A percentile compares a stretch with the other conserved stretches of the same genome.
These are phyloP conservation scores for Oryzias dopingdopingensis DNA, from an alignment of 2,797 vertebrate genomes.

Conservation along the genomic window DNA sequence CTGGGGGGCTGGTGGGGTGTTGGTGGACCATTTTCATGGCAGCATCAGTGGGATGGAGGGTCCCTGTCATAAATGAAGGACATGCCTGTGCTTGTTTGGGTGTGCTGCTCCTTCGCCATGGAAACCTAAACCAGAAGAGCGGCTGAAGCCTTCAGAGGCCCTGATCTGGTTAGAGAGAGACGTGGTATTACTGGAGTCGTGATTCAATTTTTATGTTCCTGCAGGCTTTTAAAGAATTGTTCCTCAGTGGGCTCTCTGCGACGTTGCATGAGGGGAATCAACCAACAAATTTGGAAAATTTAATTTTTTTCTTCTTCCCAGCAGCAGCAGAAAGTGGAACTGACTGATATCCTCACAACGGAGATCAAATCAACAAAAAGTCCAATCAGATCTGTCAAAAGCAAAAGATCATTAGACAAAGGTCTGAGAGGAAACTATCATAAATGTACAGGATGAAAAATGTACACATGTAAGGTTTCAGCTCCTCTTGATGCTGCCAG, in stretches of 20 bases:
- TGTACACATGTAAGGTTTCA: not conserved
- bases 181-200: conserved; percentile 41
- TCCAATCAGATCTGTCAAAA: not conserved
- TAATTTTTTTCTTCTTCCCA: not conserved
- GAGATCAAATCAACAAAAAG: conserved; percentile 1
- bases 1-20: conserved; percentile 21
- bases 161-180: conserved; percentile 56
- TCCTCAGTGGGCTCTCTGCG: conserved; percentile 12
- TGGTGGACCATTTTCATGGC: conserved; percentile 28
- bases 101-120: conserved; percentile 7
- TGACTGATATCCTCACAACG: not conserved
- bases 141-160: conserved; percentile 26
- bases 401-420: not conserved
- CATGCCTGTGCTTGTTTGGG: conserved; percentile 13
- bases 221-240: conserved; percentile 27
- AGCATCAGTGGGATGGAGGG: conserved; percentile 25
- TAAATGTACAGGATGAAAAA: conserved; percentile 6
- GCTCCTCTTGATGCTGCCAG: conserved; percentile 2
- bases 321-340: not conserved
- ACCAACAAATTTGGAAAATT: not conserved
- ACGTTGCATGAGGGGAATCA: not conserved
- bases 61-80: conserved; percentile 40
- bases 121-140: conserved; percentile 33
- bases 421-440: not conserved
- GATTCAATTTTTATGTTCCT: conserved; percentile 57